A percentile compares a stretch with the other conserved stretches of the same genome.
These are phyloP conservation scores for Raphicerus campestris DNA, from an alignment of 2,113 vertebrate species.

Conservation along the genomic window DNA sequence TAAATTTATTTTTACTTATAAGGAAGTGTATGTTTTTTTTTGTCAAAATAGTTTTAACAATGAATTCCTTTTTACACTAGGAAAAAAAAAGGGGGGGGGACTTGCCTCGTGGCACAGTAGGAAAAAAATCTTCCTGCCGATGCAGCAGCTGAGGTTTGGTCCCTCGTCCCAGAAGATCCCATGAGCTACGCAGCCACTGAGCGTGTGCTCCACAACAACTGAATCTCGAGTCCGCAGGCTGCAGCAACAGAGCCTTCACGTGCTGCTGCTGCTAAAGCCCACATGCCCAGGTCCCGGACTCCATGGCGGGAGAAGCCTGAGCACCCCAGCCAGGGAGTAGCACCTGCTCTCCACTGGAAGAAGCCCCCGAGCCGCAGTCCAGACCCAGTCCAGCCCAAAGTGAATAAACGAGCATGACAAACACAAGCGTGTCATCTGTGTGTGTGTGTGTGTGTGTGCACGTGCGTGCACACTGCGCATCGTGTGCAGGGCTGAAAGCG, in stretches of 20 bases:
- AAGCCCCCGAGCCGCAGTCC: neutral
- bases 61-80: neutral
- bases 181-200: accelerated
- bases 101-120: neutral
- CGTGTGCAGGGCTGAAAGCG: accelerated
- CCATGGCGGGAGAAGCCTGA: accelerated
- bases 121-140: neutral
- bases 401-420: neutral
- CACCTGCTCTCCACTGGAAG: neutral
- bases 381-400: neutral
- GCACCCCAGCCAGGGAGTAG: accelerated
- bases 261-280: accelerated
- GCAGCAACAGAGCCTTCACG: neutral
- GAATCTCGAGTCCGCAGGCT: neutral
- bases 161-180: neutral
- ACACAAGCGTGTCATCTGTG: accelerated
- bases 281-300: accelerated
- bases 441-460: accelerated
- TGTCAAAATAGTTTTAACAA: neutral
- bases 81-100: neutral
- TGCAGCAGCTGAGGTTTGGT: neutral
- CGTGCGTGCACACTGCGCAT: accelerated
- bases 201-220: neutral
- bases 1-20: neutral
- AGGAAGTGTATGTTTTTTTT: neutral